phyloP scores from a whole-genome alignment of 1,140 invertebrate genomes.

The Drosophila nigromelanica region DNA sequence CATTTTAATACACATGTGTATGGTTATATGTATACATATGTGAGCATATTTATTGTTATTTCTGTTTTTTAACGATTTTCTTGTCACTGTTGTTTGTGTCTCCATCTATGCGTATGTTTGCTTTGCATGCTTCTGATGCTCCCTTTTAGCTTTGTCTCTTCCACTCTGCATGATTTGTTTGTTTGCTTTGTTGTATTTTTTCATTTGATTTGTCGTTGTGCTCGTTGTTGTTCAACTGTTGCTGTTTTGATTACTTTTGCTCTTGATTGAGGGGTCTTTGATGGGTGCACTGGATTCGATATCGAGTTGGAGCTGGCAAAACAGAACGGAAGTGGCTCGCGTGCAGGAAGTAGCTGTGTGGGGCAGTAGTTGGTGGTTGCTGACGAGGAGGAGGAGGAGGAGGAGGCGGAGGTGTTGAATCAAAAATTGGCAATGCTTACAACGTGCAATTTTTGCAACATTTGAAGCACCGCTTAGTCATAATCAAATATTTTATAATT shows the following conservation, averaged over 20 bases:
- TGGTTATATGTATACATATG: neutral
- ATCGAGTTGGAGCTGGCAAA: slow-evolving; percentile 30
- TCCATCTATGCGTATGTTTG: slow-evolving; percentile 28
- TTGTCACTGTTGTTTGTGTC: slow-evolving; percentile 43
- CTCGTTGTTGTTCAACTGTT: slow-evolving; percentile 31
- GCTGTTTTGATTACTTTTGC: slow-evolving; percentile 74
- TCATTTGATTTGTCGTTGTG: slow-evolving; percentile 36
- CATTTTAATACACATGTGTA: slow-evolving; percentile 41
- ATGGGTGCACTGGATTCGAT: slow-evolving; percentile 41
- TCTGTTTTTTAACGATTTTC: slow-evolving; percentile 64
- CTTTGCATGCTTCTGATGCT: slow-evolving; percentile 44
- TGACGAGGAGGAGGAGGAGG: neutral
- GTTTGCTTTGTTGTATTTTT: slow-evolving; percentile 44
- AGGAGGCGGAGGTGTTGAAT: slow-evolving; percentile 15
- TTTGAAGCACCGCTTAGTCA: slow-evolving; percentile 11
- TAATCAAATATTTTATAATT: slow-evolving; percentile 53
- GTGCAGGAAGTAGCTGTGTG: slow-evolving; percentile 60
- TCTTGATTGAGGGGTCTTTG: slow-evolving; percentile 66
- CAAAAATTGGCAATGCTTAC: slow-evolving; percentile 30
- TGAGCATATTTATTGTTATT: slow-evolving; percentile 60
- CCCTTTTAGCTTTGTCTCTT: slow-evolving; percentile 41
- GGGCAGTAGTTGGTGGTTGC: neutral
- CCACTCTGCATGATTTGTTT: slow-evolving; percentile 44
- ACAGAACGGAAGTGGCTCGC: slow-evolving; percentile 70
- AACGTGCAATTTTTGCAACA: slow-evolving; percentile 31